Conservation (phyloP, 1,140 invertebrate genomes). For the Asobara japonica region DNA sequence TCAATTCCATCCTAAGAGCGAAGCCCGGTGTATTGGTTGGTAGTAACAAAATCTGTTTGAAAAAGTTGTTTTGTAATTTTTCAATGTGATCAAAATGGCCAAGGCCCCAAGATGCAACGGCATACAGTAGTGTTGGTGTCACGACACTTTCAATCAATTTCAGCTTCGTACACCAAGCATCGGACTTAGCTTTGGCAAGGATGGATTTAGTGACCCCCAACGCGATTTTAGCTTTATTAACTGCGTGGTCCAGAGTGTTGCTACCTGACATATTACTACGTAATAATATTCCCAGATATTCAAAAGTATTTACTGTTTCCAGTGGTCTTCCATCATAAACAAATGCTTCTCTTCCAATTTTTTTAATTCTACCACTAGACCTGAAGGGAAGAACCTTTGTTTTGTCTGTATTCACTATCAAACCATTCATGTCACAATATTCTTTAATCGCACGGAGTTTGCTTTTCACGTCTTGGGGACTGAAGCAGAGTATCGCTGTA, state of each 20-base stretch:
- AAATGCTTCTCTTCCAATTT: not conserved
- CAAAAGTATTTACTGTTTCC: not conserved
- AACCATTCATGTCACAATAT: constrained; percentile 10
- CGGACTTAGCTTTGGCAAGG: not conserved
- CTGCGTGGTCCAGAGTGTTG: not conserved
- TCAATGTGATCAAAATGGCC: not conserved
- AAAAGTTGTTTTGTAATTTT: not conserved
- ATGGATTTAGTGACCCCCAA: not conserved
- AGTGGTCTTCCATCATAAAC: not conserved
- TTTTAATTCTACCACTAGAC: not conserved
- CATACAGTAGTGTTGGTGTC: not conserved
- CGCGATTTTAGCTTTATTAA: not conserved
- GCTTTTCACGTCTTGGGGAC: not conserved
- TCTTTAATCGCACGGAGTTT: not conserved
- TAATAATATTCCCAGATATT: not conserved
- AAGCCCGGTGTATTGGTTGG: not conserved
- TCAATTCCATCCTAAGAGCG: not conserved
- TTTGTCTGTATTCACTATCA: constrained; percentile 7
- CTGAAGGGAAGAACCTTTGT: constrained; percentile 11
- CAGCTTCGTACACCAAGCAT: not conserved
- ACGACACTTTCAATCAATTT: not conserved
- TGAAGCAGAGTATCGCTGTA: not conserved
- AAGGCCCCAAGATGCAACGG: not conserved
- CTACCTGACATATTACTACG: not conserved
- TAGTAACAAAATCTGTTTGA: not conserved